Evolutionary conservation across 23 tunicate genomes (phyloP).

Genomic region (Corella eumyota): DNA sequence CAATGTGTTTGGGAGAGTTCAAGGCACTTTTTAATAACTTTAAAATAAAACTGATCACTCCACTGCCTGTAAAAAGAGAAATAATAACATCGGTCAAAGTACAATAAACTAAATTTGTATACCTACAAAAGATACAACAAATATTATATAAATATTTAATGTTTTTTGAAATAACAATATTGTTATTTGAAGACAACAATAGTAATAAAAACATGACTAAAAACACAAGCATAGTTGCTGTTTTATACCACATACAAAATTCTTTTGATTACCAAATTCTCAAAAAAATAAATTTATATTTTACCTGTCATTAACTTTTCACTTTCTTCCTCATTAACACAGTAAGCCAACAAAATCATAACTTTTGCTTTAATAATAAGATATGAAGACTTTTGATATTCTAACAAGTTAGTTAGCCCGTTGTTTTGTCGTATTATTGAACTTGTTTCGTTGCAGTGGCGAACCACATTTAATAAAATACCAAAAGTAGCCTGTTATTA

Average conservation of each 20-base stretch:
- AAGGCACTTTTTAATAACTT: constrained; percentile 28
- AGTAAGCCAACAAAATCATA: constrained; percentile 49
- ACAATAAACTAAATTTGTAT: too few relatives aligned
- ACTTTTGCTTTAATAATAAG: constrained; percentile 67
- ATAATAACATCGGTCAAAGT: neutral
- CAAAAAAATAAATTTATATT: too few relatives aligned
- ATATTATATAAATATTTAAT: too few relatives aligned
- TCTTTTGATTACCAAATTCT: too few relatives aligned
- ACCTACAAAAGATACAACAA: too few relatives aligned
- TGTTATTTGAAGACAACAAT: neutral
- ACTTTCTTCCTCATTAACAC: constrained; percentile 70
- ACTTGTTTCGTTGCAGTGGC: constrained; percentile 14
- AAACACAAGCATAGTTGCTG: too few relatives aligned
- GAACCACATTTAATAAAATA: constrained; percentile 27
- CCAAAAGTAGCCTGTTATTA: constrained; percentile 37
- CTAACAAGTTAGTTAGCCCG: constrained; percentile 29
- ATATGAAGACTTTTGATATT: constrained; percentile 37
- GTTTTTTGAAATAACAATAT: too few relatives aligned
- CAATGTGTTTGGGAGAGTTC: constrained; percentile 34
- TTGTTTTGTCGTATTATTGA: constrained; percentile 19
- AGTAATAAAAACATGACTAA: neutral
- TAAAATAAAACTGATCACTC: constrained; percentile 34
- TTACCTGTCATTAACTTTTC: constrained; percentile 52
- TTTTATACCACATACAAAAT: too few relatives aligned
- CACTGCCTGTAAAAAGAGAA: constrained; percentile 17